Conservation (phyloP, 2,113 vertebrate genomes). For the Hymenochirus boettgeri region DNA sequence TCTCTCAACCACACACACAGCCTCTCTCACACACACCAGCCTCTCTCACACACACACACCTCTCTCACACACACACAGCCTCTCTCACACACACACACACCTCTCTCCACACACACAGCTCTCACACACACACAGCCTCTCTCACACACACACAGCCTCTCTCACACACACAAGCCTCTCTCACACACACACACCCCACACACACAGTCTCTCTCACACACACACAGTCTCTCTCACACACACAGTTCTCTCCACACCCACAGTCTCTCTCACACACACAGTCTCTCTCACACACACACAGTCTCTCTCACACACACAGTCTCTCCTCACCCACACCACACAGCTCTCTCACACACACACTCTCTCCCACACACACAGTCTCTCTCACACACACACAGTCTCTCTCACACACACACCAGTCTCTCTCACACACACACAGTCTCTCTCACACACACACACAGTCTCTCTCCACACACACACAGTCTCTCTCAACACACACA, state of each 20-base stretch:
- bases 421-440: background rate
- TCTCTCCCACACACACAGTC: too few species aligned
- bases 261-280: background rate
- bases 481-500: background rate
- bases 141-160: too few species aligned
- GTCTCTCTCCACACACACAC: too few species aligned
- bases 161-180: background rate
- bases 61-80: too few species aligned
- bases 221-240: background rate
- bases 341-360: background rate
- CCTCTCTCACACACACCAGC: background rate
- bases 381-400: background rate
- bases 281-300: background rate
- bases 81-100: too few species aligned
- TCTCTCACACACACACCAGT: too few species aligned
- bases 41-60: too few species aligned
- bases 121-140: too few species aligned
- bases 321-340: background rate
- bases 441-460: background rate
- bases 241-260: background rate
- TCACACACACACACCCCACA: too few species aligned
- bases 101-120: too few species aligned
- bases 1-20: background rate
- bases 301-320: background rate
- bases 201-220: background rate